Evolutionary conservation across 2,113 vertebrate genomes (phyloP).

Genomic region (Aptenodytes forsteri): DNA sequence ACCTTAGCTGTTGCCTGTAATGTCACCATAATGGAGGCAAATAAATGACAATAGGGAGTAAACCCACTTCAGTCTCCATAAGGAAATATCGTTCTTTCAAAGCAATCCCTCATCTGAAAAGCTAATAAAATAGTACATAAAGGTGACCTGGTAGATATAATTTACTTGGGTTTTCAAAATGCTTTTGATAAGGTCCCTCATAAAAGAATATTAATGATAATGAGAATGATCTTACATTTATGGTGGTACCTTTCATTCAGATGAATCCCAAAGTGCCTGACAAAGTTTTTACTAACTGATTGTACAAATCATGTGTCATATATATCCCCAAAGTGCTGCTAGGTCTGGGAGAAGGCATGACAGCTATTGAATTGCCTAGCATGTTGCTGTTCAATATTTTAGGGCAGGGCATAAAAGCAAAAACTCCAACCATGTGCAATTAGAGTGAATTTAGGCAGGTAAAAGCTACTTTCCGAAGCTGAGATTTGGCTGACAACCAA

Average conservation of each 20-base stretch:
- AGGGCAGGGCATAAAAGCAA: constrained; percentile 4
- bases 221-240: constrained; percentile 61
- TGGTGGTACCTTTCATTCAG: constrained; percentile 23
- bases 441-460: neutral
- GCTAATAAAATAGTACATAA: constrained; percentile 58
- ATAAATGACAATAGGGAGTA: neutral
- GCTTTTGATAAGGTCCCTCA: constrained; percentile 55
- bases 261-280: constrained; percentile 52
- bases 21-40: neutral
- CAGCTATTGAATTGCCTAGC: constrained; percentile 31
- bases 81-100: neutral
- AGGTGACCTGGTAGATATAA: constrained; percentile 38
- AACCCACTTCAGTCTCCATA: neutral
- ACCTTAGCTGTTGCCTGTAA: neutral
- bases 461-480: neutral
- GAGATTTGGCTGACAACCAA: neutral
- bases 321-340: neutral
- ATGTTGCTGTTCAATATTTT: neutral
- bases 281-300: constrained; percentile 46
- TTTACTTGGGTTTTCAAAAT: constrained; percentile 52
- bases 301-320: constrained; percentile 42
- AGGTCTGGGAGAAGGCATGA: neutral
- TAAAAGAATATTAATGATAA: constrained; percentile 64
- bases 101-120: constrained; percentile 29
- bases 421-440: neutral